Base-by-base conservation (phyloP, 1,140 invertebrate genomes). In the Microplitis demolitor region DNA sequence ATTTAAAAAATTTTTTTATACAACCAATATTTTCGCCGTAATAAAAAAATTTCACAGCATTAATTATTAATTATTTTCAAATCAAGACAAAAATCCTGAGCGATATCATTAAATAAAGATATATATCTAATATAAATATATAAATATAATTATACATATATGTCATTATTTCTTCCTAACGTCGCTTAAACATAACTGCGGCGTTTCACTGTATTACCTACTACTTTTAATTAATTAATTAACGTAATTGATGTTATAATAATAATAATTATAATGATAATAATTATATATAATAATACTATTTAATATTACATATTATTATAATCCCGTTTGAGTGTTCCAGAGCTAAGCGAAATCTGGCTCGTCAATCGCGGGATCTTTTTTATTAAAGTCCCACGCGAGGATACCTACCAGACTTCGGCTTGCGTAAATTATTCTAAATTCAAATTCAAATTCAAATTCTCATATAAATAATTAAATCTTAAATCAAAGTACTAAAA, bases 341-440 rank as follows among this genome's bases (percentile, higher is more conserved):
- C 77, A 78, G 77, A 77, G 76, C 62, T 74, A 77, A 74, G 66
- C 75, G 73, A 74, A 73, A 77, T 73, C 69, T 71, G 73, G 72
- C 75, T 64, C 75, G 66, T 76, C 68, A 50, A 76, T 73, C 69
- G 69, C 63, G 37, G 69, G 70, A 75, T 73, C 60, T 51, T 71
- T 67, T 16, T 66, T 66, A 72, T 61, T n/a, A 51, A 79, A 56
- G 70, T 77, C 69, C 76, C 67, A 31, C 69, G 70, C 58, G 74
- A 68, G 78, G 79, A 80, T 80, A 77, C 79, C 53, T 78, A 75
- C 77, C 77, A 80, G 77, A 80, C 75, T 78, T 70, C 74, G 69
- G 74, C 70, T 72, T 72, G 74, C 73, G 73, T 70, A 58, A 39
- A 45, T 64, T 66, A 34, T 60, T 34, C 13, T 54, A 50, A 66